phyloP scores from a whole-genome alignment of 2,113 vertebrate genomes.

The Psammodynastes pulverulentus region DNA sequence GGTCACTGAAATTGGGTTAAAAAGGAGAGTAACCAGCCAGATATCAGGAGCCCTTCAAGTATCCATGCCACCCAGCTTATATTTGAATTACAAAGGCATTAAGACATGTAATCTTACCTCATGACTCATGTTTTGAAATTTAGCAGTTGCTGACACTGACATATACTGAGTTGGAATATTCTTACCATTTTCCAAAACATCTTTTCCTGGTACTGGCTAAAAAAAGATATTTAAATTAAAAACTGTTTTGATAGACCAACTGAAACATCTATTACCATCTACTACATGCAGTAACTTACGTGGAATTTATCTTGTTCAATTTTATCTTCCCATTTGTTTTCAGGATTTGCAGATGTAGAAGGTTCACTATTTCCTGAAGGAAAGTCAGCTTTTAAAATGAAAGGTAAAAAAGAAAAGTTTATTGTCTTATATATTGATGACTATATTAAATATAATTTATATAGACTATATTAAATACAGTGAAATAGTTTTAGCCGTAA shows the following conservation, averaged over 20 bases:
- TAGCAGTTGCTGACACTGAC: conserved; percentile 57
- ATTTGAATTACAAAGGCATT: neutral
- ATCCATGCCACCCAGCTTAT: neutral
- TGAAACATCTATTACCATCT: neutral
- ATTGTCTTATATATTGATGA: neutral
- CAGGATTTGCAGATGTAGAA: conserved; percentile 14
- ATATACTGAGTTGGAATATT: conserved; percentile 47
- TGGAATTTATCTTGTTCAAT: conserved; percentile 14
- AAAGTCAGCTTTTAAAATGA: conserved; percentile 33
- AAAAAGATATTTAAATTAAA: conserved; percentile 40
- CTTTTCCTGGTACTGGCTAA: conserved; percentile 58
- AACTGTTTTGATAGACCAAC: neutral
- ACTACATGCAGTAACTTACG: conserved; percentile 49
- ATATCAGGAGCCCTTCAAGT: neutral
- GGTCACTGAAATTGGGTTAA: neutral
- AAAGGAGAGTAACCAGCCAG: neutral
- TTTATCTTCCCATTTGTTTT: conserved; percentile 39
- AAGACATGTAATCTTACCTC: conserved; percentile 58
- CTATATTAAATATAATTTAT: neutral
- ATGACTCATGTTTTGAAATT: conserved; percentile 59
- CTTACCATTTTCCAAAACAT: conserved; percentile 26
- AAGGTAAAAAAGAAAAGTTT: neutral
- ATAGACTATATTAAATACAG: neutral
- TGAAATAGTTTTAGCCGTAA: neutral
- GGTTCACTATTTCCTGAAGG: conserved; percentile 28